Percentiles rank a stretch among this genome's conserved stretches.
Conservation (phyloP, 2,113 vertebrate species). For the Atractosteus spatula region DNA sequence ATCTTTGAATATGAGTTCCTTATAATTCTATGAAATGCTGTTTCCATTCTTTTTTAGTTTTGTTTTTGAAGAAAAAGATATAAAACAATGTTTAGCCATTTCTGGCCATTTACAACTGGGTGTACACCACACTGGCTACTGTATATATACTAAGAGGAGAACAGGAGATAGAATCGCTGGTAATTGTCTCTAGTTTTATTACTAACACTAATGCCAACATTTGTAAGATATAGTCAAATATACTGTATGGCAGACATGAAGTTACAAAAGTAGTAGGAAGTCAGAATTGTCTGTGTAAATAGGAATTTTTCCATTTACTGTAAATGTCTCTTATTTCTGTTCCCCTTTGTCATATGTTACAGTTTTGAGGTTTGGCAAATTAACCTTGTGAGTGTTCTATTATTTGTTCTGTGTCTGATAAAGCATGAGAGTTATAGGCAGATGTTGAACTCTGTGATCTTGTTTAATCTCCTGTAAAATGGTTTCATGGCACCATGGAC, state of each 20-base stretch:
- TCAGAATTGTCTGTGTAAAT: background rate
- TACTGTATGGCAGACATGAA: background rate
- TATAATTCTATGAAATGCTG: constrained; percentile 11
- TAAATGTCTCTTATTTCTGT: background rate
- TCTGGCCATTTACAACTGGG: too few relatives aligned
- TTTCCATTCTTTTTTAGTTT: constrained; percentile 11
- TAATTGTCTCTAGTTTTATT: background rate
- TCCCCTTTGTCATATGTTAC: background rate
- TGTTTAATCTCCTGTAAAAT: too few relatives aligned
- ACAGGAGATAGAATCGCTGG: background rate
- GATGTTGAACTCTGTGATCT: too few relatives aligned
- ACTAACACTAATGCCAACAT: background rate
- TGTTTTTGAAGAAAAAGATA: too few relatives aligned
- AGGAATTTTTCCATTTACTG: background rate
- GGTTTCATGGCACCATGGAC: too few relatives aligned
- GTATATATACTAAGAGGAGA: background rate
- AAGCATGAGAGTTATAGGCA: too few relatives aligned
- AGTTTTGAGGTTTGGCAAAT: background rate
- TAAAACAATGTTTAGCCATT: too few relatives aligned
- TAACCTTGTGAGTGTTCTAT: background rate
- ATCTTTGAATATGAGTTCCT: background rate
- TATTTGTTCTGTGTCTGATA: too few relatives aligned
- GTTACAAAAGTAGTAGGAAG: background rate
- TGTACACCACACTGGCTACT: too few relatives aligned
- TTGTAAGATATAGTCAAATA: background rate